These are phyloP conservation scores for Apocrypta bakeri DNA, from an alignment of 1,140 invertebrate species.

Conservation along the genomic window DNA sequence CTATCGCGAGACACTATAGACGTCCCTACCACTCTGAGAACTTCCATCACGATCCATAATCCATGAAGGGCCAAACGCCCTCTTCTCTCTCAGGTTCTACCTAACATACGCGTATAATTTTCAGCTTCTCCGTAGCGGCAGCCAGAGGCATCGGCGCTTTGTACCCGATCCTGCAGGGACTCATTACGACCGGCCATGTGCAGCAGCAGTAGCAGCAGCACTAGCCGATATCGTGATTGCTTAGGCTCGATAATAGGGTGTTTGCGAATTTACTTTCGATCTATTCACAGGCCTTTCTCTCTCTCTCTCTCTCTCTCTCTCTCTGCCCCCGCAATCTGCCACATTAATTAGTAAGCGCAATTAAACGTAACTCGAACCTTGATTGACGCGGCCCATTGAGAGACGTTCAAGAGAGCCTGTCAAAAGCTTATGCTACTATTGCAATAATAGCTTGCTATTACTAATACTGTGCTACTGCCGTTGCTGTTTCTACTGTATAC, in stretches of 20 bases:
- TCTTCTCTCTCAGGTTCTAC: no score
- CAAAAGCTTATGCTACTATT: background rate
- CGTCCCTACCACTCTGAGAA: background rate
- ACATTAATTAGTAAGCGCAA: conserved; percentile 39
- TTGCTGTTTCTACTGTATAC: background rate
- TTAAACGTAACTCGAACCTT: conserved; percentile 29
- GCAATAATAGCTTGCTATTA: background rate
- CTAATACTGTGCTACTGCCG: no score
- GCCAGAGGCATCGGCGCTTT: conserved; percentile 1
- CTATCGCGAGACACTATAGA: background rate
- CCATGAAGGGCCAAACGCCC: background rate
- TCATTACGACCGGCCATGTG: conserved; percentile 20
- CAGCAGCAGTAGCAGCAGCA: background rate
- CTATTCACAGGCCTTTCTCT: conserved; percentile 3
- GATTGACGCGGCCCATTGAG: conserved; percentile 17
- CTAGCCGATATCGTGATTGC: conserved; percentile 21
- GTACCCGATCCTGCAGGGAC: background rate
- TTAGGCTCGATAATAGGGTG: conserved; percentile 48
- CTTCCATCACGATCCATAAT: background rate
- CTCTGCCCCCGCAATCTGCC: background rate
- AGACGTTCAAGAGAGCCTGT: conserved; percentile 5
- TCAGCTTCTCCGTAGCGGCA: background rate
- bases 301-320: conserved; percentile 44
- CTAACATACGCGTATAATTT: conserved; percentile 8
- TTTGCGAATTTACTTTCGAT: conserved; percentile 45